Evolutionary conservation across 1,140 invertebrate genomes (phyloP).

Genomic region (Zaprionus tsacasi): DNA sequence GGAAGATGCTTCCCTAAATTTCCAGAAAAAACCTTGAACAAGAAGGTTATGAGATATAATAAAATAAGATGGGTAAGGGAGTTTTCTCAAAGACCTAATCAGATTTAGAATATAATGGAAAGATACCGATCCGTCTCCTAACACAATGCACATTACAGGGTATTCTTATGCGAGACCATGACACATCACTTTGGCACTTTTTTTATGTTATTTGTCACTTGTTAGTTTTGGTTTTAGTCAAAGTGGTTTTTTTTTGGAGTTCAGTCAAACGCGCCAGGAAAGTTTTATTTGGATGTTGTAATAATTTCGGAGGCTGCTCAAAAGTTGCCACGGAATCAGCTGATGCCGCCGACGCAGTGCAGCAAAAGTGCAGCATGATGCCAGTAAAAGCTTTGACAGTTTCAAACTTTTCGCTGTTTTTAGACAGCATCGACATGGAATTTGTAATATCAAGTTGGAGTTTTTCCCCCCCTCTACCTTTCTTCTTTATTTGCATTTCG

Average conservation of each 20-base stretch:
- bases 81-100: too few relatives aligned
- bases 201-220: conserved; percentile 3
- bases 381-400: conserved; percentile 37
- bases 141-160: neutral
- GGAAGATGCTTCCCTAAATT: neutral
- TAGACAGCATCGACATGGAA: conserved; percentile 19
- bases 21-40: neutral
- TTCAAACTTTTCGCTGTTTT: conserved; percentile 20
- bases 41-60: neutral
- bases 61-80: neutral
- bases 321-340: conserved; percentile 8
- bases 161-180: neutral
- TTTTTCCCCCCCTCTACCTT: neutral
- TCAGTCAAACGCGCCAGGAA: conserved; percentile 30
- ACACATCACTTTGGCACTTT: neutral
- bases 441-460: conserved; percentile 16
- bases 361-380: conserved; percentile 5
- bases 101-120: too few relatives aligned
- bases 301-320: conserved; percentile 36
- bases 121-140: neutral
- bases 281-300: conserved; percentile 48
- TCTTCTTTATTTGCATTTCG: neutral
- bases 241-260: conserved; percentile 25
- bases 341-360: conserved; percentile 8
- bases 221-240: conserved; percentile 22